Evolutionary conservation across 2,888 invertebrate species (phyloP).

Genomic region (Keiferia lycopersicella): DNA sequence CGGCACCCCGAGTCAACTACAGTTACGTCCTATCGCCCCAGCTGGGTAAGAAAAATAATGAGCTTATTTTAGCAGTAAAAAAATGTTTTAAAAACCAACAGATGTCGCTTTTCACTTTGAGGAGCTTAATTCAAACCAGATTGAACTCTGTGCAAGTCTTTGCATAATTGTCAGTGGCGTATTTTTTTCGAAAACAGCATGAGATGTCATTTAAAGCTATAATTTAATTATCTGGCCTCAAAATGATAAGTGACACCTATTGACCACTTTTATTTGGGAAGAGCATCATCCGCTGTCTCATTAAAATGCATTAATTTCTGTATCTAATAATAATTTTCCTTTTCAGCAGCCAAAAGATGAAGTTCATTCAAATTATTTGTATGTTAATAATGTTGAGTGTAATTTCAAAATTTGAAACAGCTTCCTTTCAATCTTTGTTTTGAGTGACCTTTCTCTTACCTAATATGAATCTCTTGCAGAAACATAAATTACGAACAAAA

Average conservation of each 20-base stretch:
- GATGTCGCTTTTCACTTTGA: no score
- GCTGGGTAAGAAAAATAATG: slow-evolving; percentile 72
- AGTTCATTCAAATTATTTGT: neutral
- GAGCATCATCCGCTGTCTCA: no score
- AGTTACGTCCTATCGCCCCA: slow-evolving; percentile 72
- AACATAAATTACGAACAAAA: neutral
- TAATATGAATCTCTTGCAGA: neutral
- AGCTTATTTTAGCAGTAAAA: neutral
- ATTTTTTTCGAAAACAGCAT: no score
- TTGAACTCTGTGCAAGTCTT: no score
- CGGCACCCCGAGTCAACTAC: slow-evolving; percentile 71
- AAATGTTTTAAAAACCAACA: no score
- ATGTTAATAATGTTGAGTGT: neutral
- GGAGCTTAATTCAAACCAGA: no score
- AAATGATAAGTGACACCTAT: no score
- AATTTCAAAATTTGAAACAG: neutral
- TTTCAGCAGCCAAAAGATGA: neutral
- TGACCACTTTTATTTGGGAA: no score
- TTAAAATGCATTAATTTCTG: neutral
- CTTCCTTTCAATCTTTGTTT: neutral
- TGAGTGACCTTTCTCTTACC: neutral
- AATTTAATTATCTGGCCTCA: no score
- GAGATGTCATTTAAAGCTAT: no score
- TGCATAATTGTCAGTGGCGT: no score
- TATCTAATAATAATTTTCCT: slow-evolving; percentile 5